These are phyloP conservation scores for Protosalanx chinensis DNA, from an alignment of 2,797 vertebrate species.

Conservation along the genomic window DNA sequence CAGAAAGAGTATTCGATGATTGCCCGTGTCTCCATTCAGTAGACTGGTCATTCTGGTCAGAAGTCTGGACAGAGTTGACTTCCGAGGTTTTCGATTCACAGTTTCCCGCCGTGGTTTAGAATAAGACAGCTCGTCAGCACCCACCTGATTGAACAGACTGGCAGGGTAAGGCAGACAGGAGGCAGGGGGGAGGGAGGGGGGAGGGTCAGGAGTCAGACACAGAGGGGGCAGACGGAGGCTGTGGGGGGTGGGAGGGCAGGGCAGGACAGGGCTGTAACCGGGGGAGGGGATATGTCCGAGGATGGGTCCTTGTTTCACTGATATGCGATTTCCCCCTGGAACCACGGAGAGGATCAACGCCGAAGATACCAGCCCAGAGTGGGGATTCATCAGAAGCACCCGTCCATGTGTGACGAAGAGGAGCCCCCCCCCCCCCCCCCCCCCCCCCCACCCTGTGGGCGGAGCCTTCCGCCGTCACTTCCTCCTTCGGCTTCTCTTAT, in stretches of 20 bases:
- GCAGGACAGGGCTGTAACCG: too few relatives aligned
- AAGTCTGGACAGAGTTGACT: not conserved
- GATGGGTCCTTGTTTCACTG: constrained; percentile 37
- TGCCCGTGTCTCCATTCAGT: constrained; percentile 5
- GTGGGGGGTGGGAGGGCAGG: too few relatives aligned
- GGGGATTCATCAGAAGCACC: not conserved
- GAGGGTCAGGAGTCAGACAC: constrained; percentile 3
- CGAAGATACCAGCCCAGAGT: not conserved
- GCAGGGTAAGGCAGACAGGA: constrained; percentile 7
- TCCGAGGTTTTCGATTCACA: constrained; percentile 26
- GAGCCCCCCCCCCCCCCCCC: not conserved
- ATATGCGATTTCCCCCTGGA: constrained; percentile 60
- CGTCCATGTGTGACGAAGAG: not conserved
- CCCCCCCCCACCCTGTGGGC: not conserved
- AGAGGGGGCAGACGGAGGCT: not conserved
- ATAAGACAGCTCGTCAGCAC: not conserved
- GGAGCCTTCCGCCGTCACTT: not conserved
- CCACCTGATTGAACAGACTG: not conserved
- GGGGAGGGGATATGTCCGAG: constrained; percentile 53
- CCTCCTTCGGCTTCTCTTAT: not conserved
- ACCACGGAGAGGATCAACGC: constrained; percentile 19
- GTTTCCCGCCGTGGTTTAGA: constrained; percentile 36
- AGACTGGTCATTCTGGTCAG: not conserved
- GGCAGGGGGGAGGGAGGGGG: not conserved
- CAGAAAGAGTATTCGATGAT: not conserved